A percentile compares a stretch with the other conserved stretches of the same genome.
These are phyloP conservation scores for Urophycis tenuis DNA, from an alignment of 2,797 vertebrate species.

Conservation along the genomic window DNA sequence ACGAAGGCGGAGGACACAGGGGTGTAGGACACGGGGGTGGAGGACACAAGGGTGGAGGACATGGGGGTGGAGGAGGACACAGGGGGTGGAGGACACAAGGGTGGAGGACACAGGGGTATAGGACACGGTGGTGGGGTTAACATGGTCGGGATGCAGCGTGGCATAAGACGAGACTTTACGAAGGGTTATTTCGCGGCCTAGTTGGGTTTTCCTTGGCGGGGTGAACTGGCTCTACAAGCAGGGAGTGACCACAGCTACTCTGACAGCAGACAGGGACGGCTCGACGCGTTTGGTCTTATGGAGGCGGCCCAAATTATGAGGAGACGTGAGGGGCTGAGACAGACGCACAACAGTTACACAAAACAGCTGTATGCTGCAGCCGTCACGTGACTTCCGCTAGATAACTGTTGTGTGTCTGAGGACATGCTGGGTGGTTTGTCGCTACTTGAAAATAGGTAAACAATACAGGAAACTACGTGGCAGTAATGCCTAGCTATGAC, in stretches of 20 bases:
- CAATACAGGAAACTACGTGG: background rate
- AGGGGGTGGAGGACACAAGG: too few species aligned
- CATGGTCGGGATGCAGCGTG: background rate
- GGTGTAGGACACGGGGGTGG: too few species aligned
- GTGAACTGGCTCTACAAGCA: background rate
- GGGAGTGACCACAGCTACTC: background rate
- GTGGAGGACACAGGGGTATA: too few species aligned
- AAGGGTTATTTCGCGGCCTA: background rate
- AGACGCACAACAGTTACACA: background rate
- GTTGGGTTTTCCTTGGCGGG: background rate
- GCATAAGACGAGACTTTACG: background rate
- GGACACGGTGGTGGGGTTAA: background rate
- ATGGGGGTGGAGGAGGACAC: too few species aligned
- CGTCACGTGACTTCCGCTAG: background rate
- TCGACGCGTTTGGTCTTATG: background rate
- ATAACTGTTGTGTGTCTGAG: background rate
- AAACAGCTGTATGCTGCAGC: background rate
- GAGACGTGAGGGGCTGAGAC: background rate
- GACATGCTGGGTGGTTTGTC: background rate
- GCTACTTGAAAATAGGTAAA: background rate
- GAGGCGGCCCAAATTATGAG: background rate
- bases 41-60: too few species aligned
- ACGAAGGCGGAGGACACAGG: too few species aligned
- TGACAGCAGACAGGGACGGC: background rate
- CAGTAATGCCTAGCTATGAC: background rate